A percentile compares a stretch with the other conserved stretches of the same genome.
Evolutionary conservation across 2,888 invertebrate species (phyloP).

Genomic region (Abrostola triplasia): DNA sequence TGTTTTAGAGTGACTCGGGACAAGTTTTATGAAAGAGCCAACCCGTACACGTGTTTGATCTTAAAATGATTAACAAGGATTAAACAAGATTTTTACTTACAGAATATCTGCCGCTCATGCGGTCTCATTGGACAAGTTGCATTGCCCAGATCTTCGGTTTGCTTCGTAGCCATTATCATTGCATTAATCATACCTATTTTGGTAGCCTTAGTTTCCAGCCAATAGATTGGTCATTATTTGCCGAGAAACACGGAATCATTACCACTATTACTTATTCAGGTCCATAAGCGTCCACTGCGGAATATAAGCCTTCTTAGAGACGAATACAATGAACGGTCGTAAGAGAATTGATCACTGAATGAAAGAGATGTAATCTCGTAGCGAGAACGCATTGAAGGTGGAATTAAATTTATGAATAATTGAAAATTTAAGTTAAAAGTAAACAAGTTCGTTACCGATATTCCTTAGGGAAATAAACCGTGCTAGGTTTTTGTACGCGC

Average conservation of each 20-base stretch:
- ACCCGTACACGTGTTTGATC: no score
- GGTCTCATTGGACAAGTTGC: no score
- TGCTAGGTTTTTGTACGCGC: slow-evolving; percentile 71
- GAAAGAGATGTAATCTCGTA: slow-evolving; percentile 70
- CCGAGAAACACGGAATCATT: neutral
- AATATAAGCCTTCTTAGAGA: neutral
- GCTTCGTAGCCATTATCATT: no score
- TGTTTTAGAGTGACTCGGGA: slow-evolving; percentile 44
- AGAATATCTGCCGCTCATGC: no score
- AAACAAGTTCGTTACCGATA: slow-evolving; percentile 79
- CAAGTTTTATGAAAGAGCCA: slow-evolving; percentile 2
- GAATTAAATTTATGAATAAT: slow-evolving; percentile 84
- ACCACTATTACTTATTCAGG: neutral
- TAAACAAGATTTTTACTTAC: no score
- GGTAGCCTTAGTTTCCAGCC: no score
- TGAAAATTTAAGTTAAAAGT: slow-evolving; percentile 82
- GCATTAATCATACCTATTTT: no score
- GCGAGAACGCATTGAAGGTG: slow-evolving; percentile 62
- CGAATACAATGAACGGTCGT: slow-evolving; percentile 12
- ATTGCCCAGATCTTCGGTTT: no score
- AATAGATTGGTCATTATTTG: neutral
- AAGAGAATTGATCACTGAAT: slow-evolving; percentile 71
- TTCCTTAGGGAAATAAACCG: slow-evolving; percentile 78
- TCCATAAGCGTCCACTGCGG: neutral
- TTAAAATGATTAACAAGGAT: no score